Conservation (phyloP, 2,797 vertebrate genomes). For the Bufotes viridis region DNA sequence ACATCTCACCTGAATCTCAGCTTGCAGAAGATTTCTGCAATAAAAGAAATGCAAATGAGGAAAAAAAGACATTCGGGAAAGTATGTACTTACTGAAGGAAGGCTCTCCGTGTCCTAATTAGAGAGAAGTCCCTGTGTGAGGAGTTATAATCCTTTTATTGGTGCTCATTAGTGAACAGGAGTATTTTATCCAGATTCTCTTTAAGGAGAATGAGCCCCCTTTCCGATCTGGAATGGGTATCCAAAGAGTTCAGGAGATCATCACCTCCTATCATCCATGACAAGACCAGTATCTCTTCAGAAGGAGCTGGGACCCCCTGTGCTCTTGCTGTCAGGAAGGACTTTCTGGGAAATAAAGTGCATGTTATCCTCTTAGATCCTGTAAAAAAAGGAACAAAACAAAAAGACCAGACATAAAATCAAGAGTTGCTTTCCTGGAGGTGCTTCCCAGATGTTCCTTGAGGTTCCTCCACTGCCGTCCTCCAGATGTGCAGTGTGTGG, state of each 20-base stretch:
- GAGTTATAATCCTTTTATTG: slow-evolving; percentile 63
- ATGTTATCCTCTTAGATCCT: slow-evolving; percentile 49
- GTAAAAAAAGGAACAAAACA: slow-evolving; percentile 2
- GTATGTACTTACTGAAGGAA: slow-evolving; percentile 58
- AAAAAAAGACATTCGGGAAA: slow-evolving; percentile 46
- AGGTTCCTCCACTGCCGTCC: slow-evolving; percentile 12
- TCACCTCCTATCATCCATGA: slow-evolving; percentile 39
- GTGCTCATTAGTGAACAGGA: slow-evolving; percentile 58
- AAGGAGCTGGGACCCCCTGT: slow-evolving; percentile 16
- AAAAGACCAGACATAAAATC: slow-evolving; percentile 6
- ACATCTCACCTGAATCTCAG: slow-evolving; percentile 54
- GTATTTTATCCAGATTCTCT: slow-evolving; percentile 34
- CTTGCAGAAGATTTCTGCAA: slow-evolving; percentile 58
- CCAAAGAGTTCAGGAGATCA: slow-evolving; percentile 50
- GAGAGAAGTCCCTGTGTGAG: slow-evolving; percentile 55
- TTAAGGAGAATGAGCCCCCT: slow-evolving; percentile 38
- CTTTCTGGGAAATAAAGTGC: slow-evolving; percentile 48
- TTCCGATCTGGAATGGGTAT: slow-evolving; percentile 25
- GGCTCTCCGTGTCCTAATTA: slow-evolving; percentile 54
- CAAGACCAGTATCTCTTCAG: slow-evolving; percentile 27
- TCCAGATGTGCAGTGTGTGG: slow-evolving; percentile 56
- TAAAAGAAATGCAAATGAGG: slow-evolving; percentile 62
- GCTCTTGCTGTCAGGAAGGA: slow-evolving; percentile 15
- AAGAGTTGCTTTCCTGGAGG: slow-evolving; percentile 26
- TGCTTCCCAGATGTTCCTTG: slow-evolving; percentile 39